Evolutionary conservation across 1,140 invertebrate species (phyloP).

Genomic region (Eurosta solidaginis): DNA sequence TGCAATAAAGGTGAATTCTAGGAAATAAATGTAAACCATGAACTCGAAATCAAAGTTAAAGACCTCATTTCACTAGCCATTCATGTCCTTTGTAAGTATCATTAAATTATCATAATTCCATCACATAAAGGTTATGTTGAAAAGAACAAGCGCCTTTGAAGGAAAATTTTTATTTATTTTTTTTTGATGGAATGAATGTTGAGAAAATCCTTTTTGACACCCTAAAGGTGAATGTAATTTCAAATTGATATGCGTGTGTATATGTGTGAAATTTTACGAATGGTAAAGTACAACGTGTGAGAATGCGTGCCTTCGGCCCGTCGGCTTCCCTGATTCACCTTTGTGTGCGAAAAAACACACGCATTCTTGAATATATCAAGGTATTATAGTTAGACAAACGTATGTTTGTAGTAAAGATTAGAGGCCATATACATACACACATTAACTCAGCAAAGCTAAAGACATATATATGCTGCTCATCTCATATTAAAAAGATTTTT

Average conservation of each 20-base stretch:
- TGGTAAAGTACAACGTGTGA: no score
- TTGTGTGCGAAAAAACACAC: not conserved
- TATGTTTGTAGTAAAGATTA: not conserved
- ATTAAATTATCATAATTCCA: not conserved
- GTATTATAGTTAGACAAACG: not conserved
- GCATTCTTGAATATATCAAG: not conserved
- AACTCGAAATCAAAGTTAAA: not conserved
- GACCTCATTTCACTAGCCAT: not conserved
- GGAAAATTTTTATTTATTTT: no score
- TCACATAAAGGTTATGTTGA: not conserved
- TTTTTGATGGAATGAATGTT: not conserved
- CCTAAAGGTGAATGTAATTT: conserved; percentile 8
- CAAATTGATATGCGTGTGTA: not conserved
- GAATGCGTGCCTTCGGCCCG: not conserved
- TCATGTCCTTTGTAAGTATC: not conserved
- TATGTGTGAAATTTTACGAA: not conserved
- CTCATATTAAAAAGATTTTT: not conserved
- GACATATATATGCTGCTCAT: not conserved
- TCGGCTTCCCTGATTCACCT: not conserved
- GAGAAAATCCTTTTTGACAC: not conserved
- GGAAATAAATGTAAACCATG: not conserved
- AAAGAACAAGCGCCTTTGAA: not conserved
- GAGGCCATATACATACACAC: not conserved
- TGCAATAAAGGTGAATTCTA: not conserved
- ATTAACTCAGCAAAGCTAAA: no score